Base-by-base conservation (phyloP, 2,888 invertebrate species). In the Protonemura montana region DNA sequence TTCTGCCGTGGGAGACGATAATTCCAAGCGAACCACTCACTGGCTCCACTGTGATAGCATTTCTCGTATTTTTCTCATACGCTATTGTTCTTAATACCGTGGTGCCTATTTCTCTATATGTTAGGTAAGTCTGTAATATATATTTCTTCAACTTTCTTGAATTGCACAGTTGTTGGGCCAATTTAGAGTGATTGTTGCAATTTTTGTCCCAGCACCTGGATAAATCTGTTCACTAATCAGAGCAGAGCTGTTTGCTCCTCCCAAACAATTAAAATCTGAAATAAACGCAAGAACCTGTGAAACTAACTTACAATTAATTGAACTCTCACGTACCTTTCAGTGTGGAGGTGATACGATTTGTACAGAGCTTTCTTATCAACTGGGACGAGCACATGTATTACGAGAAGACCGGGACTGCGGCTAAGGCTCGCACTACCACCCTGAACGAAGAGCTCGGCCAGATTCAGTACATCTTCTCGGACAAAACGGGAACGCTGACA, bases 361-460 rank as follows among this genome's bases (percentile, higher is more conserved):
- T 96, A 90, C 99, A 99, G 93, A 99, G 99, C 92, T 97, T 98
- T 92, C 95, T 98, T 91, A 99, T 99, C 90, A 99, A 99, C 93
- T 99, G 98, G 98, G 99, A 99, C 92, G 96, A 97, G 90, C 96
- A 98, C 92, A 99, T 99, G 99, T 98, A 96, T 92, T 96, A 98
- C 91, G 96, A 96, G 89, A 95, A 96, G 91, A 95, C 95, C 89
- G 96, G 97, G 89, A 98, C 97, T 77, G 95, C 97, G 89, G 99
- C 99, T 88, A 97, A 97, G 92, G 98, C 99, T 87, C 94, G 99
- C 89, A 99, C 99, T 85, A 99, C 99, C 35, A 99, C 99, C 41
- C 94, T 99, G 87, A 99, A 99, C 91, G 99, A 99, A 92, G 99
- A 99, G 93, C 94, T 99, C 89, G 98, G 99, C 89, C 98, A 99